Evolutionary conservation across 2,113 vertebrate genomes (phyloP).

Genomic region (Myocastor coypus): DNA sequence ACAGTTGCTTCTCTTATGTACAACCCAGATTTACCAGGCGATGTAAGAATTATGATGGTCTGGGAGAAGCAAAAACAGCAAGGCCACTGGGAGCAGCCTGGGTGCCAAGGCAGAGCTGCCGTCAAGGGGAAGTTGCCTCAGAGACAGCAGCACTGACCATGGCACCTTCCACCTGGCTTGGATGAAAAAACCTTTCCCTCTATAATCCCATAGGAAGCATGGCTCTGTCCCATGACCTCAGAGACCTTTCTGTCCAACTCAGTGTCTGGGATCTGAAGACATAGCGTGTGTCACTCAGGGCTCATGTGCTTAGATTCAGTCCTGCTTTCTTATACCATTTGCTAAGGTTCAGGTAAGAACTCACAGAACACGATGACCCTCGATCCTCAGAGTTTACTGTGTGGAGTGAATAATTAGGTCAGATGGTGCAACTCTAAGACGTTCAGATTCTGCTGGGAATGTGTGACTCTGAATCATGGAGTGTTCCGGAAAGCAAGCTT

Average conservation of each 20-base stretch:
- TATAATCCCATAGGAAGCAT: not conserved
- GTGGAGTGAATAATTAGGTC: not conserved
- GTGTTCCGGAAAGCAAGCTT: constrained; percentile 2
- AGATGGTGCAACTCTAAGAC: not conserved
- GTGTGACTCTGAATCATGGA: not conserved
- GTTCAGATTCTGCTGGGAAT: not conserved
- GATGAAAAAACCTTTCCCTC: not conserved
- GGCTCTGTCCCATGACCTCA: not conserved
- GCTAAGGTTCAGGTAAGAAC: not conserved
- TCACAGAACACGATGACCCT: not conserved
- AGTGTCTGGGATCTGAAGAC: not conserved
- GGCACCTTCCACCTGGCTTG: no score
- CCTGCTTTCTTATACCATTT: not conserved
- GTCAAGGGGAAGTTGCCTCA: not conserved
- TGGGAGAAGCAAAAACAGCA: not conserved
- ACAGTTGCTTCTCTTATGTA: not conserved
- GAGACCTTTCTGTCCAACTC: not conserved
- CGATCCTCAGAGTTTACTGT: not conserved
- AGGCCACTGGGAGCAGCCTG: not conserved
- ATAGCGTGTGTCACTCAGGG: no score
- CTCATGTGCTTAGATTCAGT: not conserved
- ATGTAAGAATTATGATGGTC: not conserved
- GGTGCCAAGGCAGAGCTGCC: not conserved
- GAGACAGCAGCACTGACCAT: no score
- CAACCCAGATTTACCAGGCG: not conserved